These are phyloP conservation scores for Pycnomerus fuliginosus DNA, from an alignment of 2,888 invertebrate species.

Conservation along the genomic window DNA sequence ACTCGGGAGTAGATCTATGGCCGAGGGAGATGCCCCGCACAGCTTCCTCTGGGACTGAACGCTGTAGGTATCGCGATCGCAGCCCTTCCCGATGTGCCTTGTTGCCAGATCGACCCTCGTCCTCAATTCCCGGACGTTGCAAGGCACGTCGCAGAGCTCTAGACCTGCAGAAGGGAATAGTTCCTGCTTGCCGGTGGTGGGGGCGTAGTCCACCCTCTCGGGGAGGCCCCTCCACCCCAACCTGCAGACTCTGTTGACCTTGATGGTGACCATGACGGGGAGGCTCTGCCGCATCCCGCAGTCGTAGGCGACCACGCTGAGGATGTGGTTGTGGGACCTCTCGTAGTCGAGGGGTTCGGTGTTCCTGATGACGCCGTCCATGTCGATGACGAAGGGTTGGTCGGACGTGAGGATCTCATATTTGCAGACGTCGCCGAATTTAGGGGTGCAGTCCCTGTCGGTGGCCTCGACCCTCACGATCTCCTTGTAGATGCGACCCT, in stretches of 20 bases:
- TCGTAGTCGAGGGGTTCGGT: slow-evolving; percentile 92
- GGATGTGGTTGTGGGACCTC: slow-evolving; percentile 91
- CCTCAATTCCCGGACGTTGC: slow-evolving; percentile 56
- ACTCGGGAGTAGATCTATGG: slow-evolving; percentile 82
- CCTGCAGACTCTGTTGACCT: slow-evolving; percentile 60
- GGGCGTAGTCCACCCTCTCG: slow-evolving; percentile 83
- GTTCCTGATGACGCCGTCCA: slow-evolving; percentile 89
- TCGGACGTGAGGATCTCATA: slow-evolving; percentile 93
- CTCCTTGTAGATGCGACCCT: slow-evolving; percentile 86
- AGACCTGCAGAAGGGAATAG: slow-evolving; percentile 76
- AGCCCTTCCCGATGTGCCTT: slow-evolving; percentile 91
- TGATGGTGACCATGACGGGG: slow-evolving; percentile 95
- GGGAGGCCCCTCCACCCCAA: slow-evolving; percentile 65
- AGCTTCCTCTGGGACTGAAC: slow-evolving; percentile 81
- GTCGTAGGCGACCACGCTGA: slow-evolving; percentile 95
- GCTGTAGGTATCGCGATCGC: slow-evolving; percentile 92
- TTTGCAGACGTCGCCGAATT: slow-evolving; percentile 94
- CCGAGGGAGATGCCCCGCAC: slow-evolving; percentile 81
- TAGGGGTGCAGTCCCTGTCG: slow-evolving; percentile 93
- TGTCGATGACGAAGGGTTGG: slow-evolving; percentile 88
- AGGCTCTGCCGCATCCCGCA: slow-evolving; percentile 92
- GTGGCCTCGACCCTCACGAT: slow-evolving; percentile 89
- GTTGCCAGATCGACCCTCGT: slow-evolving; percentile 54
- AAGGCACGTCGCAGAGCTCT: slow-evolving; percentile 64
- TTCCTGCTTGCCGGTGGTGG: slow-evolving; percentile 76